These are phyloP conservation scores for Conomelus anceps DNA, from an alignment of 2,888 invertebrate genomes.

Conservation along the genomic window DNA sequence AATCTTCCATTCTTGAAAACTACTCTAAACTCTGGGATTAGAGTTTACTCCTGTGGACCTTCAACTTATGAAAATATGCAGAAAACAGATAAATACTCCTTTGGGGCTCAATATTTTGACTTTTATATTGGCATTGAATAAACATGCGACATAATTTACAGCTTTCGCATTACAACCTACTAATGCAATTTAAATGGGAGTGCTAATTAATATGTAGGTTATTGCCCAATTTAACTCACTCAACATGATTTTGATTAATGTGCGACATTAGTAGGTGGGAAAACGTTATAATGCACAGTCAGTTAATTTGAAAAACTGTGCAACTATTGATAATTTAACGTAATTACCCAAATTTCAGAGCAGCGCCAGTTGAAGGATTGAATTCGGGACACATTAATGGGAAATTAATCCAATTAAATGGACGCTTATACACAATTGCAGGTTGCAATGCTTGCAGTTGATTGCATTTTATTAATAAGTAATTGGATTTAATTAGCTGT, in stretches of 20 bases:
- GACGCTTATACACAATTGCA: neutral
- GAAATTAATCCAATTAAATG: neutral
- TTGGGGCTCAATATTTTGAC: too few species aligned
- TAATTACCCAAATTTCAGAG: neutral
- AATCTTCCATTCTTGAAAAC: too few species aligned
- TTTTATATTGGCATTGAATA: neutral
- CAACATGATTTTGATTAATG: neutral
- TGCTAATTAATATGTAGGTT: neutral
- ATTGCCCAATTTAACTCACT: neutral
- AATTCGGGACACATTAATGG: neutral
- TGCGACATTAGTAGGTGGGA: neutral
- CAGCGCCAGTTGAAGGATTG: neutral
- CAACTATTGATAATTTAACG: neutral
- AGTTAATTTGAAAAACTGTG: neutral
- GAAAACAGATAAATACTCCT: too few species aligned
- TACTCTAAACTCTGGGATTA: too few species aligned
- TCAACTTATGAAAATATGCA: too few species aligned
- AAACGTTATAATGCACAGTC: neutral
- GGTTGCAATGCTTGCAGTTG: neutral
- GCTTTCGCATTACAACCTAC: neutral
- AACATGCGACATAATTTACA: neutral
- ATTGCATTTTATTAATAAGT: neutral
- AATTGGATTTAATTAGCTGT: neutral
- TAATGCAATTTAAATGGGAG: neutral
- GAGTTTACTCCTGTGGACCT: too few species aligned